Percentiles rank a stretch among this genome's conserved stretches.
Evolutionary conservation across 2,888 invertebrate species (phyloP).

Genomic region (Nephrotoma guestfalica): DNA sequence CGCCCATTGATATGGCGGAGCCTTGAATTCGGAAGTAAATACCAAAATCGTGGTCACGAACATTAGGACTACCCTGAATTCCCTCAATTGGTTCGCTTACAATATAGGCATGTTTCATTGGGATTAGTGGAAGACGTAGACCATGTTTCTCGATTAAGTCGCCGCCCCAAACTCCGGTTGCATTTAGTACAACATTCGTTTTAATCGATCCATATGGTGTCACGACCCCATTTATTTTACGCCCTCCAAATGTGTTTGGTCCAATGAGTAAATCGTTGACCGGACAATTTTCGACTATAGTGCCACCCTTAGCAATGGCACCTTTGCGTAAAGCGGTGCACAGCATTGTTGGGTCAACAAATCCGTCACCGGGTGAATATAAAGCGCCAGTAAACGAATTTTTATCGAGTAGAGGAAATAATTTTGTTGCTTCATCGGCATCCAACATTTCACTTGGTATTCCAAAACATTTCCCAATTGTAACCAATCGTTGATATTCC

Average conservation of each 20-base stretch:
- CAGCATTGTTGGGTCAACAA: conserved; percentile 70
- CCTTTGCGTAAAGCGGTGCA: conserved; percentile 58
- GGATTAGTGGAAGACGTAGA: conserved; percentile 54
- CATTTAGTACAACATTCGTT: conserved; percentile 63
- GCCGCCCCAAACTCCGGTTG: conserved; percentile 64
- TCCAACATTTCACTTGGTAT: conserved; percentile 59
- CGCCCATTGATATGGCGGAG: conserved; percentile 69
- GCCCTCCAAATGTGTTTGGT: conserved; percentile 43
- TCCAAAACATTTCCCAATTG: conserved; percentile 60
- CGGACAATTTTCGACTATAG: conserved; percentile 59
- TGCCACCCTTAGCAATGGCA: conserved; percentile 54
- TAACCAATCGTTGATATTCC: conserved; percentile 68
- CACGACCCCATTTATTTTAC: conserved; percentile 56
- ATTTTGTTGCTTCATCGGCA: conserved; percentile 56
- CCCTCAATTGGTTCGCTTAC: conserved; percentile 66
- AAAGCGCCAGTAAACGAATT: conserved; percentile 62
- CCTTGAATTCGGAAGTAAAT: conserved; percentile 75
- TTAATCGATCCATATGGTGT: conserved; percentile 57
- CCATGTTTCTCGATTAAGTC: conserved; percentile 37
- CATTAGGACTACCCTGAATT: conserved; percentile 60
- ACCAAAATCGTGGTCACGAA: conserved; percentile 72
- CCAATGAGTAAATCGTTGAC: conserved; percentile 56
- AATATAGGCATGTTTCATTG: conserved; percentile 82
- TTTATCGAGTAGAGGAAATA: conserved; percentile 65
- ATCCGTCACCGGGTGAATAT: conserved; percentile 64